Percentiles rank a stretch among this genome's conserved stretches.
Evolutionary conservation across 2,797 vertebrate genomes (phyloP).

Genomic region (Saguinus oedipus): DNA sequence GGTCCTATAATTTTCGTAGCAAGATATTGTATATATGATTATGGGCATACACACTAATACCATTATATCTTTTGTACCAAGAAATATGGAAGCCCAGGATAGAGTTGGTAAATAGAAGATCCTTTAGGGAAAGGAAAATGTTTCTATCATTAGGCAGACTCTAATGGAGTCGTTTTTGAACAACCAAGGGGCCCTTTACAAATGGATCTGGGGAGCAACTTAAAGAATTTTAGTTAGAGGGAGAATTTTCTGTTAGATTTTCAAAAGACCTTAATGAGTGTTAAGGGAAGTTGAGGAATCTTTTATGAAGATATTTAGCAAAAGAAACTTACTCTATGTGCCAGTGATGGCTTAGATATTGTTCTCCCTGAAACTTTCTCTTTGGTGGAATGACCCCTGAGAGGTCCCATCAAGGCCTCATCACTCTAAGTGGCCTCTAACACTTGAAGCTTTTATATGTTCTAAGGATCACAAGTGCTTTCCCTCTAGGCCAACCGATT

Average conservation of each 20-base stretch:
- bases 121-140: slow-evolving; percentile 33
- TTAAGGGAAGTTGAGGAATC: not conserved
- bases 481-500: not conserved
- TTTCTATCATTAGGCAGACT: not conserved
- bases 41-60: not conserved
- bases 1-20: not conserved
- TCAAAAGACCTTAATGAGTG: slow-evolving; percentile 2
- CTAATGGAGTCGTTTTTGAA: not conserved
- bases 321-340: not conserved
- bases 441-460: not conserved
- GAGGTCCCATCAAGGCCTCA: not conserved
- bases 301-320: not conserved
- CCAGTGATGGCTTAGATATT: not conserved
- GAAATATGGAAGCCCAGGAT: not conserved
- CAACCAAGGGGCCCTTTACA: not conserved
- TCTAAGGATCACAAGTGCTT: not conserved
- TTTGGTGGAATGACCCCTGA: not conserved
- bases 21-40: not conserved
- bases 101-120: not conserved
- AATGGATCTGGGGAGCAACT: not conserved
- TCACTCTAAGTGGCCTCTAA: not conserved
- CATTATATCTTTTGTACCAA: slow-evolving; percentile 19
- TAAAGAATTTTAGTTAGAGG: slow-evolving; percentile 46
- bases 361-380: not conserved
- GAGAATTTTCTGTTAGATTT: slow-evolving; percentile 37